phyloP scores from a whole-genome alignment of 2,888 invertebrate genomes.

The Himalopsyche kuldschensis region DNA sequence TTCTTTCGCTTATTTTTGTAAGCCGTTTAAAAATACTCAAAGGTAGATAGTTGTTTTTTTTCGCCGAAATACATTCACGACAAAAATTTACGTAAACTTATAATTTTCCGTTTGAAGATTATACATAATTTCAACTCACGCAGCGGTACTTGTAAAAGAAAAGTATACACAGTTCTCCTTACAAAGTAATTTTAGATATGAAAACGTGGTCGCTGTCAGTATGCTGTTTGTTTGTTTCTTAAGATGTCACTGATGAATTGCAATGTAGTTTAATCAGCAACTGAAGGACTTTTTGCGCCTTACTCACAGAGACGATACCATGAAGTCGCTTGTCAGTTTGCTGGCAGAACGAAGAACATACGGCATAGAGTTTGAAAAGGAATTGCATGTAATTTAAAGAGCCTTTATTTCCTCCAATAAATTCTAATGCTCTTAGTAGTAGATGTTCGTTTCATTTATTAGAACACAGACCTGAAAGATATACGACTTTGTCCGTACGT shows the following conservation, averaged over 20 bases:
- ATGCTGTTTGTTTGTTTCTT: neutral
- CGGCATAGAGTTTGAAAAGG: constrained; percentile 20
- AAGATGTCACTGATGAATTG: neutral
- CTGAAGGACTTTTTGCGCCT: neutral
- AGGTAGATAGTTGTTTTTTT: too few species aligned
- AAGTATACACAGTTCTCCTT: too few species aligned
- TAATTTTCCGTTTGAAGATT: too few species aligned
- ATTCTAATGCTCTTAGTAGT: constrained; percentile 22
- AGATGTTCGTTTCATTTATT: constrained; percentile 22
- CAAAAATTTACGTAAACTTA: too few species aligned
- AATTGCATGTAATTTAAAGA: constrained; percentile 39
- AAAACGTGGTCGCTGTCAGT: too few species aligned
- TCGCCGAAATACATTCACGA: too few species aligned
- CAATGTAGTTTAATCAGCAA: neutral
- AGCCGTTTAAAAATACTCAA: too few species aligned
- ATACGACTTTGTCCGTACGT: neutral
- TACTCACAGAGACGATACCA: neutral
- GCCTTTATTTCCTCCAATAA: constrained; percentile 38
- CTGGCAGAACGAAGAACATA: neutral
- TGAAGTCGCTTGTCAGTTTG: neutral
- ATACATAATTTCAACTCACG: too few species aligned
- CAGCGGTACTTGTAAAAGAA: too few species aligned
- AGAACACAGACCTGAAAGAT: constrained; percentile 12
- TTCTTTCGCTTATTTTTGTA: too few species aligned
- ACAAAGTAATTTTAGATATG: too few species aligned